Evolutionary conservation across 2,888 invertebrate genomes (phyloP).

Genomic region (Neoscelio sp.): DNA sequence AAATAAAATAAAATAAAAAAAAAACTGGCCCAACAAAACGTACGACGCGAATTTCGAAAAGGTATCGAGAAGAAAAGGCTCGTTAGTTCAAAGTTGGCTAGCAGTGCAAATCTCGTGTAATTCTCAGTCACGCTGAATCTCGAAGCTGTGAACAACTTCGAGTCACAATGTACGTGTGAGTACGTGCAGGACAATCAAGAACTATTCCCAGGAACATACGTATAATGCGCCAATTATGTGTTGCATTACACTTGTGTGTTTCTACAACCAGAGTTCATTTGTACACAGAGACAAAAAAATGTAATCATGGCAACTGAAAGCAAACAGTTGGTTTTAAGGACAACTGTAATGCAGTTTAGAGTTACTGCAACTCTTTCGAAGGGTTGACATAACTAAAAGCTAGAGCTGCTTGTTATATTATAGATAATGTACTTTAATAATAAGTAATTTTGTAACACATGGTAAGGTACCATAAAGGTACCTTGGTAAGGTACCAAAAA

Average conservation of each 20-base stretch:
- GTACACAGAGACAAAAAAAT: no score
- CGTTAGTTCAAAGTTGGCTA: conserved; percentile 71
- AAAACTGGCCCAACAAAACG: conserved; percentile 39
- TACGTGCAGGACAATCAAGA: conserved; percentile 60
- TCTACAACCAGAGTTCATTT: no score
- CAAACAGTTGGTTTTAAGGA: no score
- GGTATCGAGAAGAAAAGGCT: conserved; percentile 70
- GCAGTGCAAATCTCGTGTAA: conserved; percentile 70
- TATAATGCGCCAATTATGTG: conserved; percentile 54
- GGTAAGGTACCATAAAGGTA: no score
- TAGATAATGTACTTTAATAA: no score
- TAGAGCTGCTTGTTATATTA: no score
- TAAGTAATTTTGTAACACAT: no score
- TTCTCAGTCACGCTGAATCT: conserved; percentile 67
- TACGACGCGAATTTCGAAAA: conserved; percentile 67
- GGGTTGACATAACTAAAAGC: no score
- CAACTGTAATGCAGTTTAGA: no score
- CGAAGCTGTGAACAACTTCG: conserved; percentile 59
- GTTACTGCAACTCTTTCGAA: no score
- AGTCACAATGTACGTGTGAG: conserved; percentile 38
- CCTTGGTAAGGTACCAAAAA: no score
- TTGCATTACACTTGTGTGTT: conserved; percentile 38
- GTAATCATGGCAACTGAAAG: no score
- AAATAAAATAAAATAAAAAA: conserved; percentile 18
- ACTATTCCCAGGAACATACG: conserved; percentile 50